Conservation (phyloP, 1,140 invertebrate genomes). For the Agrilus planipennis region DNA sequence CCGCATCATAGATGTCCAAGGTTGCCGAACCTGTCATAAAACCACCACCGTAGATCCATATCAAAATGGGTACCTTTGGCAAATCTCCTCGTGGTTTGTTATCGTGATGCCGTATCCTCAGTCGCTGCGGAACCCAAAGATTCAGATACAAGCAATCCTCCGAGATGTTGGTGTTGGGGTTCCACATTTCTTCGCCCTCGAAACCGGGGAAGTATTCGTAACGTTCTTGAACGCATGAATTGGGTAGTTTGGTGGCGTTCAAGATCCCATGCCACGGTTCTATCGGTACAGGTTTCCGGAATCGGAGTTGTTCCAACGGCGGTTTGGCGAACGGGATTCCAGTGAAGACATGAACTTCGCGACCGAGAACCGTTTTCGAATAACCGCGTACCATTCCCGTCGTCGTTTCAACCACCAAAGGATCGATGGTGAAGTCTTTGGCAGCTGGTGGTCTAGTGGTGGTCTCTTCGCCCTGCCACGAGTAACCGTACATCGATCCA, state of each 20-base stretch:
- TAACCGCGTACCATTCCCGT: conserved; percentile 67
- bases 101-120: conserved; percentile 52
- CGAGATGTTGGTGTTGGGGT: conserved; percentile 81
- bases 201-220: conserved; percentile 83
- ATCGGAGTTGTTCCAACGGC: conserved; percentile 75
- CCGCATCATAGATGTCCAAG: conserved; percentile 78
- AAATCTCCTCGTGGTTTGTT: conserved; percentile 40
- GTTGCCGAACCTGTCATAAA: conserved; percentile 86
- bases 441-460: conserved; percentile 39
- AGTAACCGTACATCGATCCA: conserved; percentile 21
- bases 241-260: conserved; percentile 64
- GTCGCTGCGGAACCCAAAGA: conserved; percentile 76
- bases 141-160: conserved; percentile 92
- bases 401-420: conserved; percentile 65
- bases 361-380: conserved; percentile 59
- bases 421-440: conserved; percentile 51
- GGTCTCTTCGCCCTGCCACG: conserved; percentile 33
- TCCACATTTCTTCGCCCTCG: conserved; percentile 91
- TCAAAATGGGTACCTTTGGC: conserved; percentile 61
- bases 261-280: conserved; percentile 76
- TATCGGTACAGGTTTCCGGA: conserved; percentile 71
- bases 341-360: conserved; percentile 79
- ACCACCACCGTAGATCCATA: conserved; percentile 89
- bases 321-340: conserved; percentile 93
- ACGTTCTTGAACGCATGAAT: conserved; percentile 74